Evolutionary conservation across 2,888 invertebrate species (phyloP).

Genomic region (Bellardia bayeri): DNA sequence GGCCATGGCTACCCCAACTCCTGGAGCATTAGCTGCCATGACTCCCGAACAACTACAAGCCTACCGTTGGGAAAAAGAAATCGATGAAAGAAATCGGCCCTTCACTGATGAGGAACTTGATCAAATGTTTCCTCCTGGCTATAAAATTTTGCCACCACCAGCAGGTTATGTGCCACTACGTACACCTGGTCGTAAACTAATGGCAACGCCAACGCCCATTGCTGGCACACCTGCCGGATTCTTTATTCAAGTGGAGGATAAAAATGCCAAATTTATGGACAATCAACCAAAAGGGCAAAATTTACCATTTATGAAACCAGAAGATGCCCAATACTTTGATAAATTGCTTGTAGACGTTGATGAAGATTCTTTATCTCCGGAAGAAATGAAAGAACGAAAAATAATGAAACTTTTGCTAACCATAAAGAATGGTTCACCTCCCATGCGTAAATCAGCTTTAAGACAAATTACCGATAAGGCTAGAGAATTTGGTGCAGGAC

Average conservation of each 20-base stretch:
- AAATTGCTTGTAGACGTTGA: constrained; percentile 99
- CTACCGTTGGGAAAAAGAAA: constrained; percentile 99
- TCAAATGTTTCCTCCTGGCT: constrained; percentile 98
- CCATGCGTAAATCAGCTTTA: constrained; percentile 99
- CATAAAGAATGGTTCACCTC: constrained; percentile 99
- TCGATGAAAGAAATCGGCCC: constrained; percentile 98
- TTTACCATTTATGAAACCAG: constrained; percentile 99
- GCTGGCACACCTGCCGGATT: constrained; percentile 96
- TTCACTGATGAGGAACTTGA: constrained; percentile 99
- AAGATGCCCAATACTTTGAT: constrained; percentile 99
- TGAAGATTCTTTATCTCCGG: constrained; percentile 96
- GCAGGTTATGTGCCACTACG: constrained; percentile 98
- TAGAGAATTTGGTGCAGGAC: constrained; percentile 98
- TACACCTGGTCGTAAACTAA: constrained; percentile 98
- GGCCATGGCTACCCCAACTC: constrained; percentile 99
- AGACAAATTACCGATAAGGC: constrained; percentile 99
- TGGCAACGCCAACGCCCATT: constrained; percentile 99
- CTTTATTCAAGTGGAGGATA: constrained; percentile 96
- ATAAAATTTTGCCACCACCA: constrained; percentile 98
- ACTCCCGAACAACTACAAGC: constrained; percentile 99
- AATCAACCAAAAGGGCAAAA: constrained; percentile 98
- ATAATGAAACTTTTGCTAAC: constrained; percentile 99
- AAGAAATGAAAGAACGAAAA: constrained; percentile 99
- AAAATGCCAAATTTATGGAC: constrained; percentile 94
- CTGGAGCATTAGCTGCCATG: constrained; percentile 98